Evolutionary conservation across 2,797 vertebrate species (phyloP).

Genomic region (Leuciscus waleckii): DNA sequence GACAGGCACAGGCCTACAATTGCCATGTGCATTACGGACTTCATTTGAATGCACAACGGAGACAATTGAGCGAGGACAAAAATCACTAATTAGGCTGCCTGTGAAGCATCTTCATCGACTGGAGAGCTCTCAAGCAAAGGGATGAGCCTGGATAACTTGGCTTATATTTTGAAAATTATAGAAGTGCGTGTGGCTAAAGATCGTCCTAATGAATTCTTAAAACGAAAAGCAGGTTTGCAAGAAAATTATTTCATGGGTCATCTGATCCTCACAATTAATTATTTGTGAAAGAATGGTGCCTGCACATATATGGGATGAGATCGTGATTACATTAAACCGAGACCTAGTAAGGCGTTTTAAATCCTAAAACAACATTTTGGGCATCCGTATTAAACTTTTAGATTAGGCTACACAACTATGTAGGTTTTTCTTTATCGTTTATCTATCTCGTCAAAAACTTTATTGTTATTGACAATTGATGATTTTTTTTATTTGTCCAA

Average conservation of each 20-base stretch:
- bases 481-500: not conserved
- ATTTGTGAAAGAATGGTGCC: not conserved
- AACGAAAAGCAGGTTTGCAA: not conserved
- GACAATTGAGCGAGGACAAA: conserved; percentile 88
- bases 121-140: conserved; percentile 84
- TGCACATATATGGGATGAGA: not conserved
- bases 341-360: not conserved
- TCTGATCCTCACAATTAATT: not conserved
- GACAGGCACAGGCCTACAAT: not conserved
- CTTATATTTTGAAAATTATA: conserved; percentile 22
- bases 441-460: not conserved
- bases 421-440: not conserved
- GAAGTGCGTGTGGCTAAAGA: conserved; percentile 10
- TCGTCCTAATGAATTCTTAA: conserved; percentile 7
- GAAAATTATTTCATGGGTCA: conserved; percentile 10
- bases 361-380: not conserved
- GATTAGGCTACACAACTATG: not conserved
- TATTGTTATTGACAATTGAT: not conserved
- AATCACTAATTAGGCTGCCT: conserved; percentile 92
- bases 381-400: not conserved
- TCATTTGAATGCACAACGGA: conserved; percentile 93
- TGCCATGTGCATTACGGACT: conserved; percentile 80
- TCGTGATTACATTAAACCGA: not conserved
- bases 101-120: conserved; percentile 83
- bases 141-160: conserved; percentile 62